phyloP scores from a whole-genome alignment of 2,797 vertebrate genomes.

The Varecia variegata region DNA sequence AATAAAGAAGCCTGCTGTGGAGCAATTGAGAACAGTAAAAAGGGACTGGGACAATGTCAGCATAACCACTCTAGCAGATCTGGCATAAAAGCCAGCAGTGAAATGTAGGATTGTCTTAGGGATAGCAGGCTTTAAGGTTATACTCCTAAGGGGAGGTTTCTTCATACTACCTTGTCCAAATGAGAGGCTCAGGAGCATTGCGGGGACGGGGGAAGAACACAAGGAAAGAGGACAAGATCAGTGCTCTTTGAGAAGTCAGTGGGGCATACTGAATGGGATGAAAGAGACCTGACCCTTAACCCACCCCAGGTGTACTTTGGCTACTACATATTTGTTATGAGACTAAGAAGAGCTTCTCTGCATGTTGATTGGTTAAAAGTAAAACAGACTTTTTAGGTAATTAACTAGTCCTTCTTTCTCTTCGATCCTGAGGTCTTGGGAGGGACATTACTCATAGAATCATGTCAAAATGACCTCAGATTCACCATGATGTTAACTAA shows the following conservation, averaged over 20 bases:
- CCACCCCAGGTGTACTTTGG: rapidly evolving
- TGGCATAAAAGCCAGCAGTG: not conserved
- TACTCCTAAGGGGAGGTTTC: not conserved
- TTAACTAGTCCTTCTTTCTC: not conserved
- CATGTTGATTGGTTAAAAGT: not conserved
- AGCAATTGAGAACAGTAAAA: not conserved
- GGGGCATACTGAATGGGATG: not conserved
- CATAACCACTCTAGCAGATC: not conserved
- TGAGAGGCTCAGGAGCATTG: not conserved
- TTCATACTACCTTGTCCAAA: not conserved
- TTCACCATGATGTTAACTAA: not conserved
- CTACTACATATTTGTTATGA: not conserved
- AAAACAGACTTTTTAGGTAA: not conserved
- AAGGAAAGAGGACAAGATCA: not conserved
- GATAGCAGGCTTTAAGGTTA: not conserved
- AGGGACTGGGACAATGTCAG: not conserved
- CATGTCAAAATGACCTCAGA: not conserved
- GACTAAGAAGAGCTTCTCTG: not conserved
- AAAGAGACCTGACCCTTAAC: not conserved
- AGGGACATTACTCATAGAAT: not conserved
- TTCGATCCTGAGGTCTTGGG: not conserved
- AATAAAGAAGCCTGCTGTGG: not conserved
- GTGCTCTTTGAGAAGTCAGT: not conserved
- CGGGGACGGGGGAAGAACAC: not conserved
- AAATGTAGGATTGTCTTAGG: not conserved